phyloP scores from a whole-genome alignment of 2,113 vertebrate genomes.

The Macquaria australasica region DNA sequence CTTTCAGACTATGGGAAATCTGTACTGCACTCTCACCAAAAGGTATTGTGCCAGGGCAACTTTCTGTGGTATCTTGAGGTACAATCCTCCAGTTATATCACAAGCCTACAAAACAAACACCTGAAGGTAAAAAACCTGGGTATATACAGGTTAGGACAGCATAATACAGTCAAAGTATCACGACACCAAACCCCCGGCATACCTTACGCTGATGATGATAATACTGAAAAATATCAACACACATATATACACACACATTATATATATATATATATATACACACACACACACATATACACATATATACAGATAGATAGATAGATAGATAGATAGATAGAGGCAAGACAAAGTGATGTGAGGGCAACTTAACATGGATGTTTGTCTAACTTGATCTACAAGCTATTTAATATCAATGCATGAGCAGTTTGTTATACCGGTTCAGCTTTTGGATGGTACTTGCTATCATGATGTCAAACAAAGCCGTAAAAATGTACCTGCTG shows the following conservation, averaged over 20 bases:
- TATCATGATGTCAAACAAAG: background rate
- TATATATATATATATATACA: no score
- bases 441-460: background rate
- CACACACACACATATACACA: no score
- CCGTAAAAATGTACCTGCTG: slow-evolving; percentile 89
- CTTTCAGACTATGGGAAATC: background rate
- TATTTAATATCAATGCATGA: background rate
- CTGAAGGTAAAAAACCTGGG: background rate
- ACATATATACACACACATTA: no score
- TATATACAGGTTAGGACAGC: background rate
- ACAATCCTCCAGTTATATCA: slow-evolving; percentile 97
- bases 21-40: slow-evolving; percentile 86
- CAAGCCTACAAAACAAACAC: slow-evolving; percentile 88
- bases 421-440: background rate
- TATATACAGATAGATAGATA: no score
- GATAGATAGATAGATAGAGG: no score
- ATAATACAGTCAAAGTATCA: background rate
- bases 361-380: background rate
- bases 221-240: background rate
- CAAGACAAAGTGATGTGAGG: background rate
- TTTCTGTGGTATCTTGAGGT: slow-evolving; percentile 94
- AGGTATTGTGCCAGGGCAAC: slow-evolving; percentile 93
- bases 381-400: background rate
- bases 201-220: background rate
- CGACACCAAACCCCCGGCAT: background rate